Percentiles rank a stretch among this genome's conserved stretches.
These are phyloP conservation scores for Urocolius indicus DNA, from an alignment of 2,113 vertebrate species.

Conservation along the genomic window DNA sequence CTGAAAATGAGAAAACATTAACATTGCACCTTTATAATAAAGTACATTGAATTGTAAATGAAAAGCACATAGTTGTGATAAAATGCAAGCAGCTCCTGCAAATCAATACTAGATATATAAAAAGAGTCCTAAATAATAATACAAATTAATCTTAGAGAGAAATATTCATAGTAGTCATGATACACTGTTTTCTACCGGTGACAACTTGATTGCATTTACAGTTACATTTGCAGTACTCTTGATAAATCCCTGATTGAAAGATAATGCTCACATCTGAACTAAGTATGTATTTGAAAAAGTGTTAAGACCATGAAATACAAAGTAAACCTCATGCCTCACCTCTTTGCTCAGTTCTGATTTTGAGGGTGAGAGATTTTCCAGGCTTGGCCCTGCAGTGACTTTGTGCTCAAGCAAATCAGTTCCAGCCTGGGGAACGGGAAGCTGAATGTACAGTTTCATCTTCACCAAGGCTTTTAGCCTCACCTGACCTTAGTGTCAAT, in stretches of 20 bases:
- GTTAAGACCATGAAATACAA: background rate
- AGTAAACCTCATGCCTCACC: background rate
- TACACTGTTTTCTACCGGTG: background rate
- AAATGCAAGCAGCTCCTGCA: constrained; percentile 14
- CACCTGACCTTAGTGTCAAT: background rate
- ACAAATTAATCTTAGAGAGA: background rate
- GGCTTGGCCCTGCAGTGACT: background rate
- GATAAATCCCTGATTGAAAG: background rate
- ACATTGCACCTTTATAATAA: background rate
- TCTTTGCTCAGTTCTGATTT: rapidly evolving
- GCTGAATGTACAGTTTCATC: background rate
- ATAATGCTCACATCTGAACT: background rate
- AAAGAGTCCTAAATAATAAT: background rate
- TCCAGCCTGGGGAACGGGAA: too few species aligned
- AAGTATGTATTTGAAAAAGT: background rate
- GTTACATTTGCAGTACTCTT: background rate
- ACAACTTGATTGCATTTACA: background rate
- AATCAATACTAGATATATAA: background rate
- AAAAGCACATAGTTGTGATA: background rate
- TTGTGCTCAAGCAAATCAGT: rapidly evolving
- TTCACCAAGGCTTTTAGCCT: background rate
- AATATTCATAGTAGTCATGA: background rate
- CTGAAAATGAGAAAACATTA: background rate
- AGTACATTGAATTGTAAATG: background rate
- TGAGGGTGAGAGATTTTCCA: background rate